phyloP scores from a whole-genome alignment of 2,113 vertebrate genomes.

The Eudyptes chrysolophus region DNA sequence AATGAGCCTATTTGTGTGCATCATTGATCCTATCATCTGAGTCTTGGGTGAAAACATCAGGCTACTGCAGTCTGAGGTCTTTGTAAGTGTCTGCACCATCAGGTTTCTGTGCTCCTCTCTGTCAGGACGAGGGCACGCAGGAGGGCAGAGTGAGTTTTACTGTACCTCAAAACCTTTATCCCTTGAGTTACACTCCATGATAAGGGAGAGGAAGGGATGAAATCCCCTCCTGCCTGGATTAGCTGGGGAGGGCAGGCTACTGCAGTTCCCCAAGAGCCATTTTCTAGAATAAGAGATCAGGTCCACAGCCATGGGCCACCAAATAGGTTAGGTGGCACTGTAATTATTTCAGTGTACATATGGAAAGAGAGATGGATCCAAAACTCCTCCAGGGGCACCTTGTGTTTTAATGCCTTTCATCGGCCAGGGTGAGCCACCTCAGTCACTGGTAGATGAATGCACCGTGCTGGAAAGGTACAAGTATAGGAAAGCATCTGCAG shows the following conservation, averaged over 20 bases:
- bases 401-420: neutral
- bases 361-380: neutral
- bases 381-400: neutral
- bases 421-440: too few species aligned
- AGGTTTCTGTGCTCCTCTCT: neutral
- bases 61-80: neutral
- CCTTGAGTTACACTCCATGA: neutral
- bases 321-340: neutral
- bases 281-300: neutral
- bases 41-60: neutral
- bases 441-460: neutral
- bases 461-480: neutral
- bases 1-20: neutral
- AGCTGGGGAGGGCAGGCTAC: neutral
- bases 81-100: neutral
- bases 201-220: neutral
- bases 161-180: neutral
- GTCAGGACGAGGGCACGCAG: neutral
- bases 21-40: neutral
- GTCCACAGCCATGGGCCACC: neutral
- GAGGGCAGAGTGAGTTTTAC: neutral
- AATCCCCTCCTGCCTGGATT: neutral
- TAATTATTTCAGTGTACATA: neutral
- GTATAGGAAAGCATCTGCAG: neutral
- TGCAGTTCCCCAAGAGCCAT: neutral